A percentile compares a stretch with the other conserved stretches of the same genome.
These are phyloP conservation scores for Dasysyrphus tricinctus DNA, from an alignment of 2,888 invertebrate species.

Conservation along the genomic window DNA sequence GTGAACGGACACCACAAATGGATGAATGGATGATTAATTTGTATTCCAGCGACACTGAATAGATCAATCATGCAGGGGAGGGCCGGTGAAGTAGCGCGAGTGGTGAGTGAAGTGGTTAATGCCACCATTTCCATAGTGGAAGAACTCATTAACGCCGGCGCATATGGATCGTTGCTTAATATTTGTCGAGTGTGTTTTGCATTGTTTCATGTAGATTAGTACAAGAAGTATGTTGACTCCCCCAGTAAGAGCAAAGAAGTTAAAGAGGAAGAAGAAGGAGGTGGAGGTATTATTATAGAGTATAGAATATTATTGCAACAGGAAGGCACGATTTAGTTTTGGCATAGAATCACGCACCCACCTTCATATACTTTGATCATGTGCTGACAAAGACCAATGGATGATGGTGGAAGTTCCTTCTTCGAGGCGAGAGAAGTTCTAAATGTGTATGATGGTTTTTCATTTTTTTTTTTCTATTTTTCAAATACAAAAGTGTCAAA, in stretches of 20 bases:
- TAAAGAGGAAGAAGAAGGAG: not conserved
- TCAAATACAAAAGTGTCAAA: conserved; percentile 48
- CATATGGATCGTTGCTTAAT: conserved; percentile 55
- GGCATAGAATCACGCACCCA: conserved; percentile 74
- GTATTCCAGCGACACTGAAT: conserved; percentile 70
- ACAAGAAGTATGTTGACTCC: conserved; percentile 23
- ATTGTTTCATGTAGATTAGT: conserved; percentile 57
- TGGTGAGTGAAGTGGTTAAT: conserved; percentile 32
- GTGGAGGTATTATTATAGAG: conserved; percentile 9
- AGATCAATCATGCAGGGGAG: conserved; percentile 47
- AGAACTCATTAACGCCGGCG: conserved; percentile 77
- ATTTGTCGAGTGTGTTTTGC: conserved; percentile 51
- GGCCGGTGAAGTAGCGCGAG: not conserved
- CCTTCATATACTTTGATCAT: conserved; percentile 52
- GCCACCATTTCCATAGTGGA: conserved; percentile 39
- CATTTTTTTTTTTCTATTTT: too few relatives aligned
- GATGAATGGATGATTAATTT: conserved; percentile 71
- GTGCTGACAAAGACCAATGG: conserved; percentile 44
- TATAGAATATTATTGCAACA: conserved; percentile 53
- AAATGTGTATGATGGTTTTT: not conserved
- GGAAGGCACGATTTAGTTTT: conserved; percentile 73
- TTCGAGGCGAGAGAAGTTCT: conserved; percentile 38
- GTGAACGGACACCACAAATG: conserved; percentile 50
- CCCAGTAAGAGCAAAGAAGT: too few relatives aligned
- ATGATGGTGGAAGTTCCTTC: conserved; percentile 52